Evolutionary conservation across 1,140 invertebrate species (phyloP), one percentile per base, ranked within the genome.

Genomic region (Tenebrio molitor): DNA sequence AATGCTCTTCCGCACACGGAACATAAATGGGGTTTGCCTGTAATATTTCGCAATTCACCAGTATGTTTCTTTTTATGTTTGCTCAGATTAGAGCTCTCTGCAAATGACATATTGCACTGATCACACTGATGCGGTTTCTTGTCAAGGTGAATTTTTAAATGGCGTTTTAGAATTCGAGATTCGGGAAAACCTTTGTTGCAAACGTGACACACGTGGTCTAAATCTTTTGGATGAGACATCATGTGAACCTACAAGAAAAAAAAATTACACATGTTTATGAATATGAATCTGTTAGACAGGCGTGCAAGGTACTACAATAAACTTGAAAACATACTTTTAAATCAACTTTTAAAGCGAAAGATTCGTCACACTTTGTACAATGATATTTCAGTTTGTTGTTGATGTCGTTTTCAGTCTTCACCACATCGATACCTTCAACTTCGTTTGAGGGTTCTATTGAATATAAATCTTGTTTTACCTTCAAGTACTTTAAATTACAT

Each of bases 61-160:
- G 85, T 85, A 73, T 87, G 85, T 53, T 84, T 83, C 62, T 86
- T 83, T 72, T 84, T 82, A 69, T 87, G 86, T 72, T 85, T 84
- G 34, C 81, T 85, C 17, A 87, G 74, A 77, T 85, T 86, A 25
- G 84, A 85, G 67, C 83, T 84, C 68, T 85, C 85, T 2, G 84
- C 83, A 80, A 88, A 88, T 0, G 82, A 81, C 82, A 86, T 87
- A 65, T 84, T 81, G 72, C 86, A 87, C 33, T 83, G 79, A 72
- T 84, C 81, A 69, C 87, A 88, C 21, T 82, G 80, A 73, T 86
- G 85, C 0, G 86, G 81, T 78, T 83, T 83, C 39, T 80, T 80
- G 19, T 81, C 79, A 15, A 83, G 69, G 71, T 86, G 84, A 2
- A 84, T 86, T 41, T 83, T 84, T 36, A 84, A 44, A 76, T 87